Percentiles rank a stretch among this genome's conserved stretches.
Conservation (phyloP, 2,888 invertebrate genomes). For the Phasia obesa region DNA sequence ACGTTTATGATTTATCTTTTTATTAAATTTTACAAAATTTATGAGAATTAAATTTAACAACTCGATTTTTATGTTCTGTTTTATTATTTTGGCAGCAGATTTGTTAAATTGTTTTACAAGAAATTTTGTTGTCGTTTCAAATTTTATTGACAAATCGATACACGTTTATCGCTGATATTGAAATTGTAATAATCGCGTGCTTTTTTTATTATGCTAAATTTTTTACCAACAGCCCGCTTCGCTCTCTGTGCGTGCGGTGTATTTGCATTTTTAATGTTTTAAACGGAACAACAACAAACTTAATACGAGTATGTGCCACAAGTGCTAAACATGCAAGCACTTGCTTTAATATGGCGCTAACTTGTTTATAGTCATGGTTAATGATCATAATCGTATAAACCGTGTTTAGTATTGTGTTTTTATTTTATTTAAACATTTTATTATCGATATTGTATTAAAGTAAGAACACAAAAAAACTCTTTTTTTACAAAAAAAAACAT, state of each 20-base stretch:
- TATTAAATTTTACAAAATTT: slow-evolving; percentile 4
- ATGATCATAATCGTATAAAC: slow-evolving; percentile 60
- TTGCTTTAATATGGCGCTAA: slow-evolving; percentile 70
- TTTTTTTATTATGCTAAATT: slow-evolving; percentile 31
- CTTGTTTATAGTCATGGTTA: slow-evolving; percentile 61
- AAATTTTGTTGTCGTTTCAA: slow-evolving; percentile 18
- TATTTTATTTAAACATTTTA: slow-evolving; percentile 38
- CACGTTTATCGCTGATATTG: slow-evolving; percentile 78
- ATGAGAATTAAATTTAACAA: slow-evolving; percentile 75
- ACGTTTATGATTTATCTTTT: neutral
- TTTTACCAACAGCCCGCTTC: neutral
- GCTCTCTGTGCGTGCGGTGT: neutral
- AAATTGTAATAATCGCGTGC: slow-evolving; percentile 68
- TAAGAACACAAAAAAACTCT: neutral
- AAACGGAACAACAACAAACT: slow-evolving; percentile 27
- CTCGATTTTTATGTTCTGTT: slow-evolving; percentile 67
- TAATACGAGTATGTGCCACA: slow-evolving; percentile 29
- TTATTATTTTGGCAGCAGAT: slow-evolving; percentile 47
- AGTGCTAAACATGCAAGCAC: slow-evolving; percentile 68
- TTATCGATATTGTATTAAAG: slow-evolving; percentile 4
- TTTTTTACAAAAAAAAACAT: too few species aligned
- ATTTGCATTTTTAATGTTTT: slow-evolving; percentile 56
- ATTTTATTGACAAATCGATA: slow-evolving; percentile 73
- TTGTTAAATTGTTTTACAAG: slow-evolving; percentile 57
- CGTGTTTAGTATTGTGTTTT: slow-evolving; percentile 50